Evolutionary conservation across 1,140 invertebrate genomes (phyloP), one percentile per base, ranked within the genome.

Genomic region (Oscheius sp.): DNA sequence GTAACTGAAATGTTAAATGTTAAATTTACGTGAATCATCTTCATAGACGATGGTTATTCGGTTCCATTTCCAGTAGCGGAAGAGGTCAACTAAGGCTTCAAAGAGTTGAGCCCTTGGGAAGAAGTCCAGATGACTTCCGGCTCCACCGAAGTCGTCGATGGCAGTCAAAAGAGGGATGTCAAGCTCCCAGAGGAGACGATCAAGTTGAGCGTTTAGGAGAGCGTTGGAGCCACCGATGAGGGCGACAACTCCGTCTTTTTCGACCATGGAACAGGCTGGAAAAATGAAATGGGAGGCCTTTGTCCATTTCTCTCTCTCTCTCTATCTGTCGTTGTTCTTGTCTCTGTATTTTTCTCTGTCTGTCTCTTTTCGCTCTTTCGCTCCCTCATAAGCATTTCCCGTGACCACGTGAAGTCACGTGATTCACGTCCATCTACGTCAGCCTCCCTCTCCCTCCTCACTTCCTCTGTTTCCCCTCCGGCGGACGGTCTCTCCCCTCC

Each of bases 61-160:
- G 13, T 71, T 81, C 82, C 82, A 83, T 70, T 71, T 77, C 82
- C 82, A 83, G 66, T 83, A 78, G 26, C 64, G 71, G 59, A 83
- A 84, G 20, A 83, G 49, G 49, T 83, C 82, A 23, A 73, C 76
- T n/a, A 84, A 42, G 23, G 82, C 82, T 49, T 83, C 82, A 23
- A 79, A 58, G 4, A 83, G 70, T 55, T 83, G 79, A 13, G 68
- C 66, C n/a, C 77, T 72, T 32, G 82, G 82, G 68, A 84, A 83
- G 23, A 83, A 59, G 26, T 81, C 69, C 20, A 80, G 77, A 58
- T 59, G 66, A 35, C 36, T 77, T 65, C 65, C 28, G 29, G 42
- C 49, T 75, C 46, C 13, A 52, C 34, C 35, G 29, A 78, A 80
- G 28, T 79, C 74, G 64, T 82, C 81, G 34, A 70, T 68, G 13